phyloP scores from a whole-genome alignment of 2,888 invertebrate genomes.

The Eledone cirrhosa region DNA sequence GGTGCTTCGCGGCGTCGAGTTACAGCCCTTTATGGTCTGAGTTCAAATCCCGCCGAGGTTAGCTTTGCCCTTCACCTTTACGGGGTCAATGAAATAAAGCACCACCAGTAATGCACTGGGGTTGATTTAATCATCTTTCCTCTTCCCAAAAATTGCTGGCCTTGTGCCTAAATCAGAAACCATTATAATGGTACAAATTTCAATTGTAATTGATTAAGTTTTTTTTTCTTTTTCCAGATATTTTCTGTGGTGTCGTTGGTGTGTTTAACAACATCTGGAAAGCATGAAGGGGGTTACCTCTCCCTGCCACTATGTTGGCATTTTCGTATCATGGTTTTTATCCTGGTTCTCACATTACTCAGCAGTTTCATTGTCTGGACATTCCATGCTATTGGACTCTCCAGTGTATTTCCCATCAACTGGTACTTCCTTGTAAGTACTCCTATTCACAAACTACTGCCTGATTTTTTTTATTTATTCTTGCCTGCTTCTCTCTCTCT shows the following conservation, averaged over 20 bases:
- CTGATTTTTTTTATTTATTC: background rate
- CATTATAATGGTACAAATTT: too few species aligned
- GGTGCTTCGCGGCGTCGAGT: too few species aligned
- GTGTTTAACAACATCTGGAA: slow-evolving; percentile 47
- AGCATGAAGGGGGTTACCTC: slow-evolving; percentile 45
- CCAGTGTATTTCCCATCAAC: slow-evolving; percentile 46
- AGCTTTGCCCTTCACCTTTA: too few species aligned
- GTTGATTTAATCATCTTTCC: too few species aligned
- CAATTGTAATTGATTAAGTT: background rate
- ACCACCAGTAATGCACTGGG: too few species aligned
- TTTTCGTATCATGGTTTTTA: slow-evolving; percentile 55
- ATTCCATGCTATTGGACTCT: slow-evolving; percentile 45
- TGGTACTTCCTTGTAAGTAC: slow-evolving; percentile 52
- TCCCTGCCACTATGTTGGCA: slow-evolving; percentile 53
- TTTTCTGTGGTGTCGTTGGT: slow-evolving; percentile 45
- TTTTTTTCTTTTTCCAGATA: slow-evolving; percentile 38
- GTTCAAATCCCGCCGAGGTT: too few species aligned
- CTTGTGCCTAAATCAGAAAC: too few species aligned
- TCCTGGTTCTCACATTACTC: slow-evolving; percentile 45
- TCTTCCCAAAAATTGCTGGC: too few species aligned
- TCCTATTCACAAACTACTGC: background rate
- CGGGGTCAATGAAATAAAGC: too few species aligned
- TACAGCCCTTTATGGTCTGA: too few species aligned
- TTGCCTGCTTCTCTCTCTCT: background rate
- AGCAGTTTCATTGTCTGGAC: slow-evolving; percentile 40